These are phyloP conservation scores for Lithophane leautieri DNA, from an alignment of 2,888 invertebrate genomes.

Conservation along the genomic window DNA sequence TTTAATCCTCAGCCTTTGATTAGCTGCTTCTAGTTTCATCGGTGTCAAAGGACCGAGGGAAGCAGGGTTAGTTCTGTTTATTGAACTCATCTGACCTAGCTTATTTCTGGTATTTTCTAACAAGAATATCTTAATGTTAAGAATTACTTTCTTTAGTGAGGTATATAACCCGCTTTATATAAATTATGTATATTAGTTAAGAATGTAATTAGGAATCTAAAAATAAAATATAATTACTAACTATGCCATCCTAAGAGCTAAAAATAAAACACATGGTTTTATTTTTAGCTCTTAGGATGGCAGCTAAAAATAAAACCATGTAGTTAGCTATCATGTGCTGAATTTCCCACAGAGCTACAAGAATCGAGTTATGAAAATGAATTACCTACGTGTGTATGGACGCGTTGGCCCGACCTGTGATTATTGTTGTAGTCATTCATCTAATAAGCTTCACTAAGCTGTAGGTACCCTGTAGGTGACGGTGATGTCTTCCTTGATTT, in stretches of 20 bases:
- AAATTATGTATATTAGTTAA: not conserved
- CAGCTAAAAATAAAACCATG: constrained; percentile 19
- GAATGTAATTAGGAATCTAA: not conserved
- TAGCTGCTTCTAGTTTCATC: constrained; percentile 74
- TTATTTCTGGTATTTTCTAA: constrained; percentile 10
- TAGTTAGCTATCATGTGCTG: constrained; percentile 15
- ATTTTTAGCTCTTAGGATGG: no score
- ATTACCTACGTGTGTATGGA: constrained; percentile 37
- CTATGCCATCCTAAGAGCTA: not conserved
- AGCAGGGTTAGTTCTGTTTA: constrained; percentile 57
- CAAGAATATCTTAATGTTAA: not conserved
- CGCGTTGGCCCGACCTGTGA: constrained; percentile 41
- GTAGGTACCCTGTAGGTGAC: not conserved
- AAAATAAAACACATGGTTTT: constrained; percentile 36
- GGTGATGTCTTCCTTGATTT: constrained; percentile 19
- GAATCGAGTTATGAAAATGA: constrained; percentile 42
- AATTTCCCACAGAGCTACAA: constrained; percentile 37
- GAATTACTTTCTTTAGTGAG: not conserved
- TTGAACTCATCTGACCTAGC: constrained; percentile 44
- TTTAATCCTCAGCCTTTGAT: constrained; percentile 83
- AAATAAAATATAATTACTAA: not conserved
- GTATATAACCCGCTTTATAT: not conserved
- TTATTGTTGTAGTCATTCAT: constrained; percentile 41
- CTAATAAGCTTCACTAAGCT: constrained; percentile 36
- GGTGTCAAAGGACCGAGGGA: constrained; percentile 60